Evolutionary conservation across 1,140 invertebrate genomes (phyloP).

Genomic region (Zaprionus vittiger): DNA sequence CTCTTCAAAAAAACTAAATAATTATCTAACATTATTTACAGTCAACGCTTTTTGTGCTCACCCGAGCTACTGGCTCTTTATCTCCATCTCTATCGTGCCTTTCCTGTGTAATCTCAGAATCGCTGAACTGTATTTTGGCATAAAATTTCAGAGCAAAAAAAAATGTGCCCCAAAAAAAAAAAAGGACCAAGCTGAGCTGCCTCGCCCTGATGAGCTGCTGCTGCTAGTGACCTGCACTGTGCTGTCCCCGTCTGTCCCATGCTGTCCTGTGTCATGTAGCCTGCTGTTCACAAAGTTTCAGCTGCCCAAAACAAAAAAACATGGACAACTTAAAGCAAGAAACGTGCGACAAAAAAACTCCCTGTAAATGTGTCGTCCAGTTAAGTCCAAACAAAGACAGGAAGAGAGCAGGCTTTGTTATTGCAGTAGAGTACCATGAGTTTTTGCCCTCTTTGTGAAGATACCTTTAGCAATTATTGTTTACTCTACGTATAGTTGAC

Average conservation of each 20-base stretch:
- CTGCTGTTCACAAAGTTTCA: constrained; percentile 1
- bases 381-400: constrained; percentile 67
- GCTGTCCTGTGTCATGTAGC: not conserved
- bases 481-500: constrained; percentile 8
- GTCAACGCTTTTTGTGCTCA: constrained; percentile 65
- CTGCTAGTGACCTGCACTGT: not conserved
- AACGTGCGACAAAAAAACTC: constrained; percentile 11
- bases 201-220: constrained; percentile 38
- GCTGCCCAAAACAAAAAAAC: constrained; percentile 6
- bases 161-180: constrained; percentile 10
- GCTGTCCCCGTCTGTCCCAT: not conserved
- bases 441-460: constrained; percentile 32
- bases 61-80: not conserved
- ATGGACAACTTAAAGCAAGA: constrained; percentile 7
- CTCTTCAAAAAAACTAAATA: constrained; percentile 65
- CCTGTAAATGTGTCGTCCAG: constrained; percentile 39
- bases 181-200: not conserved
- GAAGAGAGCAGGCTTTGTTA: constrained; percentile 66
- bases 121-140: constrained; percentile 78
- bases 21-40: constrained; percentile 82
- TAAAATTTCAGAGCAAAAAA: constrained; percentile 70
- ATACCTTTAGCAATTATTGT: constrained; percentile 36
- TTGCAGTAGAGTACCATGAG: constrained; percentile 33
- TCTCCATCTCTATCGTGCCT: not conserved
- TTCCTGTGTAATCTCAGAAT: constrained; percentile 65